Conservation (phyloP, 2,797 vertebrate genomes). For the Myotis planiceps region DNA sequence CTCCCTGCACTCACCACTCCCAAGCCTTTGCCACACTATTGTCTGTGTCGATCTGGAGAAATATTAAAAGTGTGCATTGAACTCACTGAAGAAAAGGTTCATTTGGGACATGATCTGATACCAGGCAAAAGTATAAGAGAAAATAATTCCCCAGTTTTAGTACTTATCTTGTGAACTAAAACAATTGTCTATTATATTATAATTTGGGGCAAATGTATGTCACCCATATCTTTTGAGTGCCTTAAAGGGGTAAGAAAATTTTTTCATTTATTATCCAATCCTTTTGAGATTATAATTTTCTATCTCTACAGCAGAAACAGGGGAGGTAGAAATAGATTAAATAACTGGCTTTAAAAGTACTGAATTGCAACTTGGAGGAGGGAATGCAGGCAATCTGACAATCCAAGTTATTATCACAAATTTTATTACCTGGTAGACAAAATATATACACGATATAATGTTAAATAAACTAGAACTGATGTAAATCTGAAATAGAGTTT, state of each 20-base stretch:
- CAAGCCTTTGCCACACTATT: too few relatives aligned
- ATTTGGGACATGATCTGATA: background rate
- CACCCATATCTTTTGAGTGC: background rate
- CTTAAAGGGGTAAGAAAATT: slow-evolving; percentile 7
- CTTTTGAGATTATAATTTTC: slow-evolving; percentile 4
- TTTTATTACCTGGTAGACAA: slow-evolving; percentile 38
- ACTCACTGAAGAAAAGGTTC: background rate
- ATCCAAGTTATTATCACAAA: background rate
- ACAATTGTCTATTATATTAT: background rate
- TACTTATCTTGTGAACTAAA: slow-evolving; percentile 40
- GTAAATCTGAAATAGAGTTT: slow-evolving; percentile 52
- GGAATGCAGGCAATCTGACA: background rate
- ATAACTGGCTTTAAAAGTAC: background rate
- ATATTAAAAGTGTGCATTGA: background rate
- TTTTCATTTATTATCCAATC: slow-evolving; percentile 51
- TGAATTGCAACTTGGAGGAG: background rate
- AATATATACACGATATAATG: slow-evolving; percentile 20
- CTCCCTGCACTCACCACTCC: too few relatives aligned
- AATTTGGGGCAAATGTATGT: slow-evolving; percentile 24
- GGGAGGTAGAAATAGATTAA: background rate
- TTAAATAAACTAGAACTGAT: slow-evolving; percentile 45
- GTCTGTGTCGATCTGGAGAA: background rate
- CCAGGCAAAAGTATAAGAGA: background rate
- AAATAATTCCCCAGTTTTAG: background rate
- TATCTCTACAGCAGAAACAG: background rate